Base-by-base conservation (phyloP, 2,888 invertebrate genomes). In the Agrochola macilenta region DNA sequence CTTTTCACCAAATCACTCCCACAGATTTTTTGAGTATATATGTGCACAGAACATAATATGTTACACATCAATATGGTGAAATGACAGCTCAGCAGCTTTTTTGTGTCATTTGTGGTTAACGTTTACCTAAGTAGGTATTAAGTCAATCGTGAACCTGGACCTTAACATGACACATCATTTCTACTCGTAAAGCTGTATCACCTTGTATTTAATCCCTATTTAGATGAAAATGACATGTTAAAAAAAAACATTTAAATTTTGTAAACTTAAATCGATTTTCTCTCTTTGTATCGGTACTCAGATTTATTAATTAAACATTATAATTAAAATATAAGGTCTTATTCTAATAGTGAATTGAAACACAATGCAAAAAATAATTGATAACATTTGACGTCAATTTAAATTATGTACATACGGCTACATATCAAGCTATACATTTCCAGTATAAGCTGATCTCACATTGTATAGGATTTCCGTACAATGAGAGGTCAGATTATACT, bases 271-370 rank as follows among this genome's bases (percentile, higher is more conserved):
- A 23, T 74, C 1, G 5, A 39, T 66, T 49, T n/a, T 49, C 54
- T 73, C 12, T 0, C 23, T 65, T 79, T 54, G 35, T 58, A 8
- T 17, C 23, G 14, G 43, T 57, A 64, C n/a, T 57, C 57, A 23
- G 43, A 35, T 68, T 57, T 20, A 26, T 43, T 12, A 1, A 52
- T 20, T 57, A 26, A 72, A 14, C 9, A 17, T 79, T 49, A 49
- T 17, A 14, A 65, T 30, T 43, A 52, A 58, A 39, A 58, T 5
- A 26, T n/a, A 52, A 49, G 0, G 26, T 66, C 61, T 79, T 79
- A 69, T 79, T 83, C 52, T 26, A 78, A 65, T 57, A 82, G 66
- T n/a, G 57, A 39, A 58, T 69, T 69, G 39, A 8, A 35, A 35
- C n/a, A 52, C 0, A 35, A 23, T 30, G 5, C 12, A 52, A 11